phyloP scores from a whole-genome alignment of 2,797 vertebrate species.

The Anas flavirostris region DNA sequence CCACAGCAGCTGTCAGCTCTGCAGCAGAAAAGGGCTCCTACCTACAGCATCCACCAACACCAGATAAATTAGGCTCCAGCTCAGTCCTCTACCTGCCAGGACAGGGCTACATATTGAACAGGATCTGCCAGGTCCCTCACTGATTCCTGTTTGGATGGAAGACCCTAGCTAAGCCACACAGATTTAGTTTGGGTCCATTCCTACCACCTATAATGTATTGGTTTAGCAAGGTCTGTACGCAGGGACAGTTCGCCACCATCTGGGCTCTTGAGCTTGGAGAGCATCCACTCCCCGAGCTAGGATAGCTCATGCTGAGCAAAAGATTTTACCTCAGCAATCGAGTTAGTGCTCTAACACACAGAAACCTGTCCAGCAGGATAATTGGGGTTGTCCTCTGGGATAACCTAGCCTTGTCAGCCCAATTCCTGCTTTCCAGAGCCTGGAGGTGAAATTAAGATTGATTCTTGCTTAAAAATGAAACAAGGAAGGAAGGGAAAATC shows the following conservation, averaged over 20 bases:
- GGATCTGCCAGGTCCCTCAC: neutral
- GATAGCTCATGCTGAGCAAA: neutral
- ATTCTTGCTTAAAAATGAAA: neutral
- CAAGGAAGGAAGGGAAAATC: neutral
- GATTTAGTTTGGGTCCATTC: neutral
- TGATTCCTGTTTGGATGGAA: neutral
- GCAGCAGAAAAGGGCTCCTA: neutral
- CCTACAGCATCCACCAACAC: neutral
- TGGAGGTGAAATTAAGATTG: neutral
- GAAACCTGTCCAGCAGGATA: neutral
- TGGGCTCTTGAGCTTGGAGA: neutral
- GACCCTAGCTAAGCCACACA: neutral
- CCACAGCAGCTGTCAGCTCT: neutral
- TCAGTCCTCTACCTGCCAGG: neutral
- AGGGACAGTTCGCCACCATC: neutral
- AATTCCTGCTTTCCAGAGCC: neutral
- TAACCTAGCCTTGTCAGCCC: neutral
- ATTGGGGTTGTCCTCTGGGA: neutral
- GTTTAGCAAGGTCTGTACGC: neutral
- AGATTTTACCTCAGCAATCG: fast-evolving
- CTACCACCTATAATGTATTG: neutral
- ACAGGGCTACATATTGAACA: neutral
- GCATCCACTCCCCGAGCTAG: neutral
- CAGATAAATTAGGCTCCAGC: neutral
- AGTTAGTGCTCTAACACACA: neutral